phyloP scores from a whole-genome alignment of 2,797 vertebrate genomes.

The Eidolon dupreanum region DNA sequence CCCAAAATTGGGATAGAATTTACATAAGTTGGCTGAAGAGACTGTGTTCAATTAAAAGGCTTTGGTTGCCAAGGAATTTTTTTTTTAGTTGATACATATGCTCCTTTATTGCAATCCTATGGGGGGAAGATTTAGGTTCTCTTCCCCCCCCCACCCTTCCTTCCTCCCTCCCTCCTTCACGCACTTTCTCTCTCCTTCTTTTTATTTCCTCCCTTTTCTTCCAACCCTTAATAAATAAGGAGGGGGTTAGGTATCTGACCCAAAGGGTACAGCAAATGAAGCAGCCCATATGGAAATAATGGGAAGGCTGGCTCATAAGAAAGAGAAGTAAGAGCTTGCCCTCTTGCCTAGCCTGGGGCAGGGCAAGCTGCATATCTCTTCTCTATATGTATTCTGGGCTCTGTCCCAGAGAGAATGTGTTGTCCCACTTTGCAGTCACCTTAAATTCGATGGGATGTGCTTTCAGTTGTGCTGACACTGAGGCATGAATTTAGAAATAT shows the following conservation, averaged over 20 bases:
- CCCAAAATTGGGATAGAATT: conserved; percentile 85
- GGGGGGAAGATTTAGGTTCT: neutral
- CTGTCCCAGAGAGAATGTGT: neutral
- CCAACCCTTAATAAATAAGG: neutral
- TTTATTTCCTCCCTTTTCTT: neutral
- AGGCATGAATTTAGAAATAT: conserved; percentile 47
- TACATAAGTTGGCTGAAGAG: conserved; percentile 84
- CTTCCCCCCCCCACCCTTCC: neutral
- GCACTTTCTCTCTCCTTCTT: neutral
- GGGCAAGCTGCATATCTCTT: neutral
- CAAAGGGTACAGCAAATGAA: neutral
- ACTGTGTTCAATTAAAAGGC: conserved; percentile 84
- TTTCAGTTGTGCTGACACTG: neutral
- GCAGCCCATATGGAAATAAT: conserved; percentile 4
- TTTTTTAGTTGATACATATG: conserved; percentile 83
- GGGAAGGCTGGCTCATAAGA: neutral
- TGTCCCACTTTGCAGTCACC: neutral
- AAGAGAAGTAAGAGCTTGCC: neutral
- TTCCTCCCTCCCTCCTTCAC: neutral
- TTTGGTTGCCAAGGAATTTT: conserved; percentile 85
- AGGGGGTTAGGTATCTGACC: neutral
- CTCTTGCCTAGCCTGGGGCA: neutral
- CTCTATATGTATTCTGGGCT: neutral
- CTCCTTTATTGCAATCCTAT: conserved; percentile 78
- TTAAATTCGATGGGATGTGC: neutral